Conservation (phyloP, 2,797 vertebrate genomes). For the Tolypeutes matacus region DNA sequence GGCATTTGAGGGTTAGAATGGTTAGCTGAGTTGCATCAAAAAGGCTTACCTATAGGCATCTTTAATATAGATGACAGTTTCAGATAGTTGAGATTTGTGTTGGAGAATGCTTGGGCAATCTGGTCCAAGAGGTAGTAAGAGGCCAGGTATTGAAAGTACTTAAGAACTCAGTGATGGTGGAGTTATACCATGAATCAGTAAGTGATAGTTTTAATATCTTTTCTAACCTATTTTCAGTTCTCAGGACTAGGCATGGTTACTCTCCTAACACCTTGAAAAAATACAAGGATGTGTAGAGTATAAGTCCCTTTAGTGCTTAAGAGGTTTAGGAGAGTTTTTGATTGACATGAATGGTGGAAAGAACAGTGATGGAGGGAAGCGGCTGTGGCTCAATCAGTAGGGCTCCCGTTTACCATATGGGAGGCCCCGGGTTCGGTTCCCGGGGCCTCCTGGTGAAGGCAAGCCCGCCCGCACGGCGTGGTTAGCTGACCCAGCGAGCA, state of each 20-base stretch:
- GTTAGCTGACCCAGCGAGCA: no score
- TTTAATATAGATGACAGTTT: slow-evolving; percentile 10
- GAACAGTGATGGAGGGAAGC: neutral
- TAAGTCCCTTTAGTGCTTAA: neutral
- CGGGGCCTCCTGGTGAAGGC: no score
- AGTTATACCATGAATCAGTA: neutral
- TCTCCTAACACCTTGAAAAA: neutral
- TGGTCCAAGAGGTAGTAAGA: neutral
- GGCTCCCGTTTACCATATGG: no score
- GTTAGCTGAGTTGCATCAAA: slow-evolving; percentile 18
- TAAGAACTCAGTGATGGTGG: neutral
- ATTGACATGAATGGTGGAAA: neutral
- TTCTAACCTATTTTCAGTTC: slow-evolving; percentile 29
- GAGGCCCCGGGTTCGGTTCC: no score
- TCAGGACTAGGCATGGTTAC: neutral
- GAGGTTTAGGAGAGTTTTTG: neutral
- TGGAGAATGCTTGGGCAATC: slow-evolving; percentile 11
- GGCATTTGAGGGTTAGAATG: neutral
- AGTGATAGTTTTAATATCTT: neutral
- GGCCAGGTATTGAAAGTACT: neutral
- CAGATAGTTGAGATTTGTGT: neutral
- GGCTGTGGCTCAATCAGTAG: no score
- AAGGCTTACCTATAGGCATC: neutral
- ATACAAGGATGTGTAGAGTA: neutral
- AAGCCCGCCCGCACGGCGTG: no score